A percentile compares a stretch with the other conserved stretches of the same genome.
Evolutionary conservation across 2,888 invertebrate genomes (phyloP).

Genomic region (Stenodema calcarata): DNA sequence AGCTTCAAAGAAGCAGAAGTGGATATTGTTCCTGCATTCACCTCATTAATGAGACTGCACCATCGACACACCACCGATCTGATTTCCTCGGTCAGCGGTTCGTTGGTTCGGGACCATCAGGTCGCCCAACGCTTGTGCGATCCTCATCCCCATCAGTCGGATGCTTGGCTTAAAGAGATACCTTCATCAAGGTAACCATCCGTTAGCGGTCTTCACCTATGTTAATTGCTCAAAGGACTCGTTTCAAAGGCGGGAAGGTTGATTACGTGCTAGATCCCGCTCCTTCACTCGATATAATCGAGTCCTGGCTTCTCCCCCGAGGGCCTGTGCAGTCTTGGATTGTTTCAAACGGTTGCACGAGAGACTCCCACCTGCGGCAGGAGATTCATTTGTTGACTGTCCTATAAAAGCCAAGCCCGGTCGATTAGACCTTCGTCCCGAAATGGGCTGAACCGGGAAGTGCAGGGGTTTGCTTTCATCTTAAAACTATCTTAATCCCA

Average conservation of each 20-base stretch:
- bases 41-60: no score
- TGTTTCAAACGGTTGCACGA: neutral
- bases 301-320: neutral
- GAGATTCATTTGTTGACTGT: neutral
- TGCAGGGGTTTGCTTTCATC: neutral
- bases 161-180: neutral
- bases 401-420: neutral
- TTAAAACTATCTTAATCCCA: no score
- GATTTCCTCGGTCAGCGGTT: no score
- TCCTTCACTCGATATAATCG: neutral
- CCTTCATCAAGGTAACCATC: neutral
- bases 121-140: neutral
- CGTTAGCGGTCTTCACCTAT: neutral
- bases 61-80: no score
- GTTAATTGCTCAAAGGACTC: constrained; percentile 18
- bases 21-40: no score
- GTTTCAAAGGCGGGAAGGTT: neutral
- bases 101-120: no score
- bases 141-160: neutral
- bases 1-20: no score
- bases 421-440: neutral
- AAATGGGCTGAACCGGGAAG: neutral
- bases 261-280: neutral
- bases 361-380: neutral
- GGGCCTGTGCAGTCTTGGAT: neutral